A percentile compares a stretch with the other conserved stretches of the same genome.
These are phyloP conservation scores for Drosophila arawakana DNA, from an alignment of 1,140 invertebrate species.

Conservation along the genomic window DNA sequence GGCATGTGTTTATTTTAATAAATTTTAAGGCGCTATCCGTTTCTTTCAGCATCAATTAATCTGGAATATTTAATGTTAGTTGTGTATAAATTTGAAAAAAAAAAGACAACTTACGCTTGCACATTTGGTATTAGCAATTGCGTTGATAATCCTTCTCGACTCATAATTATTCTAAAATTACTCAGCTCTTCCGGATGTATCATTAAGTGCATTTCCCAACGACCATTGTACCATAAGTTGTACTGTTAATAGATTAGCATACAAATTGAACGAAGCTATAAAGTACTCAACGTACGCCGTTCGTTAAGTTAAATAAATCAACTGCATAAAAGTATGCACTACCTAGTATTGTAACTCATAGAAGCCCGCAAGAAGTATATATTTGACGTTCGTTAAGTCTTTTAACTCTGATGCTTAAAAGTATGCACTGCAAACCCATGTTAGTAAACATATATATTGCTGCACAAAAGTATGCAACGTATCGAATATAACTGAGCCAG, in stretches of 20 bases:
- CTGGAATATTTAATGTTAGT: conserved; percentile 8
- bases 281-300: not conserved
- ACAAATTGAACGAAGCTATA: not conserved
- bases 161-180: conserved; percentile 18
- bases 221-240: conserved; percentile 44
- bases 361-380: not conserved
- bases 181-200: conserved; percentile 26
- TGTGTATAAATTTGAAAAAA: not conserved
- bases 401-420: not conserved
- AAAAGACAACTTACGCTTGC: conserved; percentile 44
- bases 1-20: not conserved
- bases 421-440: not conserved
- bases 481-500: not conserved
- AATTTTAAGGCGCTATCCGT: not conserved
- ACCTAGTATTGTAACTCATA: not conserved
- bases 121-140: conserved; percentile 55
- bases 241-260: conserved; percentile 32
- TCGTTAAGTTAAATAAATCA: not conserved
- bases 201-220: conserved; percentile 39
- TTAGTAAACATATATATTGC: not conserved
- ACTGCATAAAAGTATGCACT: not conserved
- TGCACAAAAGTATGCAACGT: not conserved
- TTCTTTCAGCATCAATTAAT: conserved; percentile 9
- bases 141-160: conserved; percentile 7
- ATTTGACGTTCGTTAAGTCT: not conserved